Conservation (phyloP, 2,797 vertebrate species). For the Sciurus carolinensis region DNA sequence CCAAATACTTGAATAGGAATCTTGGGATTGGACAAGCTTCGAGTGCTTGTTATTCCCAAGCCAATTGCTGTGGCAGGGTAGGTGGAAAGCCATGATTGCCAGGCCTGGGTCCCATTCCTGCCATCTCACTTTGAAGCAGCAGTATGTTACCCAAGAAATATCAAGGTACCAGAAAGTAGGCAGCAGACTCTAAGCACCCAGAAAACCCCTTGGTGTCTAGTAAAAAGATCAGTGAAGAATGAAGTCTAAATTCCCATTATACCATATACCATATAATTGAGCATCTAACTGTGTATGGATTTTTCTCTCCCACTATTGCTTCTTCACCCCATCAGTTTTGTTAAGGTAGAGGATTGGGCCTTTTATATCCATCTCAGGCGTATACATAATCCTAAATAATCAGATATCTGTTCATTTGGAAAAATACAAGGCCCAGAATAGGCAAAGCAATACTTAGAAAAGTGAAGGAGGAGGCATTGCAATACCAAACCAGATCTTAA, state of each 20-base stretch:
- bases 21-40: neutral
- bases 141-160: neutral
- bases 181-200: neutral
- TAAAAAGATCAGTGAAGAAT: neutral
- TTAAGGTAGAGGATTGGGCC: neutral
- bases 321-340: neutral
- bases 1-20: neutral
- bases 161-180: neutral
- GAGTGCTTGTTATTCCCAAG: neutral
- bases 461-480: too few relatives aligned
- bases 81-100: neutral
- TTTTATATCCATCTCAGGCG: neutral
- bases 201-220: neutral
- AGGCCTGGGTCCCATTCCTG: neutral
- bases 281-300: neutral
- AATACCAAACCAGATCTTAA: too few relatives aligned
- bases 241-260: neutral
- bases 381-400: neutral
- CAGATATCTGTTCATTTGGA: neutral
- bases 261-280: neutral
- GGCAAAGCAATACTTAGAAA: too few relatives aligned
- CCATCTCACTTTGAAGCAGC: neutral
- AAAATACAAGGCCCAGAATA: too few relatives aligned
- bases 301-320: neutral
- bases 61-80: neutral